phyloP scores from a whole-genome alignment of 2,888 invertebrate species.

The Arctia plantaginis region DNA sequence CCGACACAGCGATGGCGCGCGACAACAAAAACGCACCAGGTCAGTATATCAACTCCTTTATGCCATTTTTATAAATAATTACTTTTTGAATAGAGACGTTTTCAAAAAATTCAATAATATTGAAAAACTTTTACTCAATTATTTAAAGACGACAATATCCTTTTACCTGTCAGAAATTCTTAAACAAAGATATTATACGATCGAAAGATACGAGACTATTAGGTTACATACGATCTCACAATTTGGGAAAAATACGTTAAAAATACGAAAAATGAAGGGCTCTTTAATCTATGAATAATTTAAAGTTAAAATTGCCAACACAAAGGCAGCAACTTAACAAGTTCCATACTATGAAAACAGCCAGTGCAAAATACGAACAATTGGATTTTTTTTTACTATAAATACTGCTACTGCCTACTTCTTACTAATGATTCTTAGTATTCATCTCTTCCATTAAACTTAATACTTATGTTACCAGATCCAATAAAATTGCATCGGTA shows the following conservation, averaged over 20 bases:
- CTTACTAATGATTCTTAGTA: too few species aligned
- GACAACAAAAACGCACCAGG: slow-evolving; percentile 71
- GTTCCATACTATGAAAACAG: not conserved
- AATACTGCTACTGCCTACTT: too few species aligned
- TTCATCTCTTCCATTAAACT: too few species aligned
- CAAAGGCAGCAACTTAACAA: not conserved
- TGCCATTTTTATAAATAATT: not conserved
- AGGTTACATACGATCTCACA: not conserved
- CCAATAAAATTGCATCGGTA: too few species aligned
- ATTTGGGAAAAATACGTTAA: too few species aligned
- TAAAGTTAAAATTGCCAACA: not conserved
- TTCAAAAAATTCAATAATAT: too few species aligned
- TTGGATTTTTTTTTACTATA: too few species aligned
- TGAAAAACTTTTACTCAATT: not conserved
- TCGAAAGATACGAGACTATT: too few species aligned
- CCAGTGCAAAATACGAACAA: not conserved
- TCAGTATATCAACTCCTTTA: slow-evolving; percentile 51
- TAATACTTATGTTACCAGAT: too few species aligned
- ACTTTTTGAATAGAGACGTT: not conserved
- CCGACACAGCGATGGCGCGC: slow-evolving; percentile 67
- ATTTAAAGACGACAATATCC: not conserved
- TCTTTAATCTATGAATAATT: not conserved
- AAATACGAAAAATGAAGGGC: not conserved
- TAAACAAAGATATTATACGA: not conserved
- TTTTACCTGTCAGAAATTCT: not conserved